Evolutionary conservation across 2,113 vertebrate genomes (phyloP), one percentile per base, ranked within the genome.

Genomic region (Pterocles orientalis): DNA sequence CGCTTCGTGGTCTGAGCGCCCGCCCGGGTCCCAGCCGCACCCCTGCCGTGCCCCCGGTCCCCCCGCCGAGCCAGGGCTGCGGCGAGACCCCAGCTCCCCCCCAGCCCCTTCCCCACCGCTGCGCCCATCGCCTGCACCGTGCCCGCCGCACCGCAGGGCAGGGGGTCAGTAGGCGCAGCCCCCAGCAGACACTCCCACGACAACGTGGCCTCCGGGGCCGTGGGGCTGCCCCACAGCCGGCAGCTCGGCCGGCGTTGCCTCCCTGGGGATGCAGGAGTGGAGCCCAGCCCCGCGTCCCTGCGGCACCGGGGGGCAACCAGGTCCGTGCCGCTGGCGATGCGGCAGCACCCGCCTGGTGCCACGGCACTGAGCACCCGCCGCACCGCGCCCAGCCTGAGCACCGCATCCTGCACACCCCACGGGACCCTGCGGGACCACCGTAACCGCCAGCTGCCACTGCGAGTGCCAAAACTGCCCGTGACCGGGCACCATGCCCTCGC

Each of bases 1-100:
- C 98, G 96, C 97, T 99, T 99, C 3, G 98, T 99, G 58, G 98
- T 98, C 86, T 99, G 98, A 98, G 98, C 89, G 20, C 73, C 39
- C 1, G 3, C 71, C 60, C 6, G 1, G 78, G 57, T 61, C 76
- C 71, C 84, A 29, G 47, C 51, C 4, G 16, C 68, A 15, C 26
- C 70, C 68, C 66, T 15, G 62, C 5, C 39, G 45, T 28, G 7
- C 51, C 25, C 71, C 75, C 13, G 25, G 54, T 33, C 45, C 73
- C 54, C 34, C 47, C 15, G 60, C 75, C 26, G 62, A 54, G 64
- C 36, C 58, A 39, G 68, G 68, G 69, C 71, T 69, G 34, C 2
- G 29, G 75, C 14, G 1, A 61, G 81, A 87, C 60, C 78, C 34
- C 1, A 1, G 66, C 70, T 69, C 28, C 48, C 94, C 54, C 91